These are phyloP conservation scores for Tachystola acroxantha DNA, from an alignment of 2,888 invertebrate species.

Conservation along the genomic window DNA sequence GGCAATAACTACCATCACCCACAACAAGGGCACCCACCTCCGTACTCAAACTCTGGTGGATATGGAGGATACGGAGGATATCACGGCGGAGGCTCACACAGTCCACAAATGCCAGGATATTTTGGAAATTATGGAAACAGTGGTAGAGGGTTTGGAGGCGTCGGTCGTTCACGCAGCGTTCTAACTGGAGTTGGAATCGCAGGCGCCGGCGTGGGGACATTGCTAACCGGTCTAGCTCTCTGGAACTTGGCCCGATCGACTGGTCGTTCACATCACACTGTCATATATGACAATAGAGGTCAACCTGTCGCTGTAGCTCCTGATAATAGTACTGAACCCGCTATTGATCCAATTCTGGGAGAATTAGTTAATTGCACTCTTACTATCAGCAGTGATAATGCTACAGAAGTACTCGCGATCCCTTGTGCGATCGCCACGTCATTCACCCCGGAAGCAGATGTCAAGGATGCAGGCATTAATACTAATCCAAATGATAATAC, in stretches of 20 bases:
- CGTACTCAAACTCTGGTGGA: conserved; percentile 36
- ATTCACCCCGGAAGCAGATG: conserved; percentile 63
- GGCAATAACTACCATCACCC: conserved; percentile 47
- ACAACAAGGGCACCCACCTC: conserved; percentile 55
- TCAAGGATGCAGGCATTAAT: conserved; percentile 43
- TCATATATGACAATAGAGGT: conserved; percentile 68
- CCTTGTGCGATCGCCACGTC: conserved; percentile 73
- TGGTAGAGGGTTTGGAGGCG: conserved; percentile 44
- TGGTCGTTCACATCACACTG: conserved; percentile 57
- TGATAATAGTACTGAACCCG: conserved; percentile 43
- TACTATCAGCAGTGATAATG: conserved; percentile 54
- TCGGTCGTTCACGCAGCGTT: conserved; percentile 50
- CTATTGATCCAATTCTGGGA: conserved; percentile 53
- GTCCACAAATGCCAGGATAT: conserved; percentile 56
- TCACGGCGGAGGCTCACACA: conserved; percentile 21
- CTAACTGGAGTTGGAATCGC: conserved; percentile 65
- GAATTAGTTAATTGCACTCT: conserved; percentile 68
- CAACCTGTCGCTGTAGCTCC: conserved; percentile 66
- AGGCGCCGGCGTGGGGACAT: conserved; percentile 67
- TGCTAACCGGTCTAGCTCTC: conserved; percentile 67
- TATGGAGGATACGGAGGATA: conserved; percentile 37
- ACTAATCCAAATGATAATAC: conserved; percentile 49
- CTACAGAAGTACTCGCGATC: conserved; percentile 65
- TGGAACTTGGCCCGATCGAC: conserved; percentile 74
- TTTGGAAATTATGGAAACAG: conserved; percentile 55